Percentiles rank a stretch among this genome's conserved stretches.
Evolutionary conservation across 2,888 invertebrate species (phyloP).

Genomic region (Scaptomyza flava): DNA sequence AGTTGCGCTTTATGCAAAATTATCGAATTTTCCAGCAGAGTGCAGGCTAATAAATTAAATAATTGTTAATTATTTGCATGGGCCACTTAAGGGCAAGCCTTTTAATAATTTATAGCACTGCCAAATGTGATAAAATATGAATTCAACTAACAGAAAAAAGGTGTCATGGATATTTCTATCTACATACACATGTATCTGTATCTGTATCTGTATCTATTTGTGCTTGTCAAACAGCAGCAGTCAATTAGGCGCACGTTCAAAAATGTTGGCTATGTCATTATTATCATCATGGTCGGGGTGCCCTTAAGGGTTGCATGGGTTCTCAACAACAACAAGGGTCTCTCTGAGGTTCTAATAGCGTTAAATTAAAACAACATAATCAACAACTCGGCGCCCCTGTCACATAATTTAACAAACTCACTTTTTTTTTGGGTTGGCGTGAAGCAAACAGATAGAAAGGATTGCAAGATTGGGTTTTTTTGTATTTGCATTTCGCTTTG

Average conservation of each 20-base stretch:
- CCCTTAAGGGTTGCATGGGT: conserved; percentile 36
- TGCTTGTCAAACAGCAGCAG: conserved; percentile 77
- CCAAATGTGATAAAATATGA: conserved; percentile 55
- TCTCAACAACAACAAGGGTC: conserved; percentile 45
- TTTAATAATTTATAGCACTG: conserved; percentile 41
- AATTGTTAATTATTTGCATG: conserved; percentile 73
- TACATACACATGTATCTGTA: conserved; percentile 1
- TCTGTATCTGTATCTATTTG: conserved; percentile 62
- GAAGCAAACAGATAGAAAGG: conserved; percentile 46
- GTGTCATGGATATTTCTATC: conserved; percentile 35
- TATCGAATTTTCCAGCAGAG: conserved; percentile 16
- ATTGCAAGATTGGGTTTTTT: conserved; percentile 45
- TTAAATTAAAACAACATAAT: conserved; percentile 82
- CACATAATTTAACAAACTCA: conserved; percentile 69
- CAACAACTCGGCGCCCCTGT: conserved; percentile 67
- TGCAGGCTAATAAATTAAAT: conserved; percentile 6
- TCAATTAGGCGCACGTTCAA: conserved; percentile 72
- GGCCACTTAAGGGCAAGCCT: conserved; percentile 50
- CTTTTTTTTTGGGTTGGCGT: conserved; percentile 1
- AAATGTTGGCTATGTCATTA: conserved; percentile 44
- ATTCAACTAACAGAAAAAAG: conserved; percentile 34
- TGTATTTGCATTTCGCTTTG: conserved; percentile 76
- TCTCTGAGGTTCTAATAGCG: conserved; percentile 74
- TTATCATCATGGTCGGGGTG: conserved; percentile 40
- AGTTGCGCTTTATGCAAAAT: neutral